Evolutionary conservation across 2,113 vertebrate genomes (phyloP).

Genomic region (Cercopithecus mona): DNA sequence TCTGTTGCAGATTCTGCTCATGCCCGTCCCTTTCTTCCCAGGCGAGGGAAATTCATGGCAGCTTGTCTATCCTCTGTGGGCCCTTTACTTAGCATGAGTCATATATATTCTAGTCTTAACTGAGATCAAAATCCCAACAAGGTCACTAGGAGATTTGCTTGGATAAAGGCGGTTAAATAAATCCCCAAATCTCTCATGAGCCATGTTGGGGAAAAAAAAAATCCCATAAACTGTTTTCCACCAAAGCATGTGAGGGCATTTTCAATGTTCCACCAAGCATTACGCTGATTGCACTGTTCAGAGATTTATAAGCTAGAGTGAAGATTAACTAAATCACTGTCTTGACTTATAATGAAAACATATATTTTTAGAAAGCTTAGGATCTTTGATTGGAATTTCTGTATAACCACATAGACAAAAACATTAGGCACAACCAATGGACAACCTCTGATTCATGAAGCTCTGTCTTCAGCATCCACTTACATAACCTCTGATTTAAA

Average conservation of each 20-base stretch:
- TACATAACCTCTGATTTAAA: neutral
- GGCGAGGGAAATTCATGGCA: neutral
- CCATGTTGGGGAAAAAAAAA: constrained; percentile 49
- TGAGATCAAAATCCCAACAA: constrained; percentile 65
- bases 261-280: constrained; percentile 63
- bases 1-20: neutral
- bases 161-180: constrained; percentile 61
- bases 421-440: constrained; percentile 59
- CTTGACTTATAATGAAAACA: constrained; percentile 77
- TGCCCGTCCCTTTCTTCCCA: neutral
- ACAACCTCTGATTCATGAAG: constrained; percentile 42
- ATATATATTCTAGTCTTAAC: constrained; percentile 39
- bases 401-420: constrained; percentile 73
- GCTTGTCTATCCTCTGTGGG: neutral
- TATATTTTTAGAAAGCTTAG: constrained; percentile 78
- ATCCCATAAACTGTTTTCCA: constrained; percentile 67
- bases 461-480: constrained; percentile 46
- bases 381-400: constrained; percentile 74
- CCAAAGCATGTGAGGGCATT: constrained; percentile 71
- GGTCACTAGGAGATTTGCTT: constrained; percentile 64
- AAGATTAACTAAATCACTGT: constrained; percentile 80
- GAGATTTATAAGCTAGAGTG: constrained; percentile 72
- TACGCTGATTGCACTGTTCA: constrained; percentile 77
- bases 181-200: constrained; percentile 62
- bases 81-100: constrained; percentile 6